Base-by-base conservation (phyloP, 2,113 vertebrate species). In the Genyomyrus donnyi region DNA sequence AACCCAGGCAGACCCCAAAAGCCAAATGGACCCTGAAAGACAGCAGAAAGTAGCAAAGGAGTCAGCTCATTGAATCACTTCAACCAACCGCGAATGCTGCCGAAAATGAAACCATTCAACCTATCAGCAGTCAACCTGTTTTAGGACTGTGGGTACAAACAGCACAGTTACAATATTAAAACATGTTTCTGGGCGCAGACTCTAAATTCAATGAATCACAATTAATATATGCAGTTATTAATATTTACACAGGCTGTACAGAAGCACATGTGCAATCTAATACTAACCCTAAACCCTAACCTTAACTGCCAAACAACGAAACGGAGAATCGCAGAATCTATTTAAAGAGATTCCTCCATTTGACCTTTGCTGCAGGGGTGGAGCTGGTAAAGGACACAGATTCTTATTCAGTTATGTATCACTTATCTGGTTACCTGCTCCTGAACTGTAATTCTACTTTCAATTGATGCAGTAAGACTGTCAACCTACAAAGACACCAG, bases 21-120 rank as follows among this genome's bases (percentile, higher is more conserved):
- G 90, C 96, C 97, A 88, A 91, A 56, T 48, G 92, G 83, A 1
- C 97, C 97, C 97, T 97, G 77, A 42, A 90, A 93, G 35, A 89
- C 19, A 87, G 35, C 42, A 87, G n/a, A 89, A 70, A 52, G 27
- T 17, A 89, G 27, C 4, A 66, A 6, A 85, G 48, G 84, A 13
- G 39, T 83, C 89, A 89, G 39, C 21, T 53, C 48, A 80, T 8
- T 80, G 74, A 80, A 39, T 77, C 74, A 2, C 31, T 42, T 42
- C 42, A 77, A 77, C 13, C 74, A 77, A 39, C 35, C 35, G 1
- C 19, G 2, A 35, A 39, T 80, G 74, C 35, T 80, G 15, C 5
- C 35, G 1, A 42, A 80, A 42, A 42, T 19, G 13, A 80, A 15
- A 17, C 35, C n/a, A 80, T 39, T 42, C 74, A 17, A 19, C 31